A percentile compares a stretch with the other conserved stretches of the same genome.
These are phyloP conservation scores for Pterocles orientalis DNA, from an alignment of 2,113 vertebrate species.

Conservation along the genomic window DNA sequence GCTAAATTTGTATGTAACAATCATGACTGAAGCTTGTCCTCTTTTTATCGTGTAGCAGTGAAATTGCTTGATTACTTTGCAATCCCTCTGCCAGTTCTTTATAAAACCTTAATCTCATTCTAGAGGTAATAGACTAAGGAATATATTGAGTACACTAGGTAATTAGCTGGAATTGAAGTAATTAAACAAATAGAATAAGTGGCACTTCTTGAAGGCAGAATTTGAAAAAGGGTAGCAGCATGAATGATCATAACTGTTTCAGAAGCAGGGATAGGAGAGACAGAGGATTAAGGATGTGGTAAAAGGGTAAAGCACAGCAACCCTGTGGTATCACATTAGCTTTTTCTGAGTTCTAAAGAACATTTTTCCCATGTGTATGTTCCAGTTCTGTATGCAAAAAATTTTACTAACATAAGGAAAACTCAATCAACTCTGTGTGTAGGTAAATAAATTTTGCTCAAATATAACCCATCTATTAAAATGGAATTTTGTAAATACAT, in stretches of 20 bases:
- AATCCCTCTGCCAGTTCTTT: neutral
- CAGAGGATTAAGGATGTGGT: neutral
- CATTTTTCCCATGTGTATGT: neutral
- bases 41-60: neutral
- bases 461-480: neutral
- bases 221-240: neutral
- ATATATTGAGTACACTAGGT: neutral
- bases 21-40: neutral
- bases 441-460: neutral
- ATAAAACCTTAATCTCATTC: neutral
- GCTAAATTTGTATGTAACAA: neutral
- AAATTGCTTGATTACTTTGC: neutral
- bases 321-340: rapidly evolving
- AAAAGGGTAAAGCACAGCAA: neutral
- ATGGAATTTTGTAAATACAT: neutral
- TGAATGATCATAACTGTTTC: neutral
- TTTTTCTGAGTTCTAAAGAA: neutral
- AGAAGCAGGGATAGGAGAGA: neutral
- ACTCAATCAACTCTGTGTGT: neutral
- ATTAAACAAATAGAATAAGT: conserved; percentile 16
- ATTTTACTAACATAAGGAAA: neutral
- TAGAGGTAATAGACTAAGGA: neutral
- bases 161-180: conserved; percentile 5
- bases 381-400: neutral
- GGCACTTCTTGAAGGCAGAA: neutral